A percentile compares a stretch with the other conserved stretches of the same genome.
These are phyloP conservation scores for Muscina levida DNA, from an alignment of 2,888 invertebrate genomes.

Conservation along the genomic window DNA sequence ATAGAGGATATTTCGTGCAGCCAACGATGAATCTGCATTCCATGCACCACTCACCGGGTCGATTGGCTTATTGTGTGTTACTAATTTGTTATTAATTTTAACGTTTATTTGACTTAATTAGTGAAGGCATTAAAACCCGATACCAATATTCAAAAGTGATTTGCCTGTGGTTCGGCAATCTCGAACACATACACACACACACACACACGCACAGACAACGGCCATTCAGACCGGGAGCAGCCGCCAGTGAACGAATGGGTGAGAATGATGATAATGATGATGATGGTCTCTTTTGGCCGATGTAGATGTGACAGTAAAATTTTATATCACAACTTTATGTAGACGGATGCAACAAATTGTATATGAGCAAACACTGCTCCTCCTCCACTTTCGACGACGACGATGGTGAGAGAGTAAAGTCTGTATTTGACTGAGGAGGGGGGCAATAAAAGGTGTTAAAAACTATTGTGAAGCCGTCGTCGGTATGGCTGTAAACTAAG, in stretches of 20 bases:
- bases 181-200: neutral
- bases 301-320: conserved; percentile 34
- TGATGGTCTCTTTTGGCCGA: conserved; percentile 3
- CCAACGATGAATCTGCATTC: neutral
- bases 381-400: too few relatives aligned
- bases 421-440: neutral
- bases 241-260: neutral
- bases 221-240: neutral
- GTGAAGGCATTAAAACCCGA: conserved; percentile 53
- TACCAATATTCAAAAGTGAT: conserved; percentile 30
- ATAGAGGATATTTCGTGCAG: neutral
- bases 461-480: conserved; percentile 30
- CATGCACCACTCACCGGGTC: neutral
- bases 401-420: neutral
- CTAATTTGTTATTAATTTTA: conserved; percentile 68
- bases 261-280: neutral
- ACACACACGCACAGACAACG: neutral
- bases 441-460: conserved; percentile 51
- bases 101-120: conserved; percentile 66
- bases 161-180: conserved; percentile 28
- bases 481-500: neutral
- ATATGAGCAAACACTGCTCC: neutral
- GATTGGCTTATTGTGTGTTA: conserved; percentile 63
- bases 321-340: conserved; percentile 39
- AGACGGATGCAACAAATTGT: neutral